These are phyloP conservation scores for Streblospio benedicti DNA, from an alignment of 1,140 invertebrate genomes.

Conservation along the genomic window DNA sequence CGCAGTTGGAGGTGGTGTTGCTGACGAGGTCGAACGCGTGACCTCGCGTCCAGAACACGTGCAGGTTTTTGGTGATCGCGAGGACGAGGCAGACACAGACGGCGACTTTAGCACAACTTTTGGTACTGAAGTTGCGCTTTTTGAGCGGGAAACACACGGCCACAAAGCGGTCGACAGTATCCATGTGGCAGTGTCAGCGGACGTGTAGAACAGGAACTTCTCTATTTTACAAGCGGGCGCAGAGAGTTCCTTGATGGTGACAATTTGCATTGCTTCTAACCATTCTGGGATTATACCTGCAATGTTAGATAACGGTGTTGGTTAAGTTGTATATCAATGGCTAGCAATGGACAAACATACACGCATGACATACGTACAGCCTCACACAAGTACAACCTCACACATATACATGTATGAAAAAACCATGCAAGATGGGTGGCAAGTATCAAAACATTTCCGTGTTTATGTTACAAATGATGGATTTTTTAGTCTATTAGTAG, in stretches of 20 bases:
- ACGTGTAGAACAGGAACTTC: slow-evolving; percentile 16
- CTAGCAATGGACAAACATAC: no score
- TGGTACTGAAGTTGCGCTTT: slow-evolving; percentile 7
- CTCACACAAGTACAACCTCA: no score
- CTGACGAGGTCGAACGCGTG: neutral
- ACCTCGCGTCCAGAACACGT: slow-evolving; percentile 16
- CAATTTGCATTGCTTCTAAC: slow-evolving; percentile 2
- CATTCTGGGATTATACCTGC: slow-evolving; percentile 17
- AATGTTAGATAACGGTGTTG: no score
- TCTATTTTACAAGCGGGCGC: slow-evolving; percentile 18
- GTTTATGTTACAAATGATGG: no score
- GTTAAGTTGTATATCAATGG: no score
- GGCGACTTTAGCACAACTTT: slow-evolving; percentile 3
- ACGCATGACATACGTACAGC: no score
- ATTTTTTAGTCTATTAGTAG: no score
- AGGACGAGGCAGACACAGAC: neutral
- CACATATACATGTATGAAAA: no score
- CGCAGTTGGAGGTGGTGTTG: slow-evolving; percentile 8
- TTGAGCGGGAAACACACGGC: slow-evolving; percentile 23
- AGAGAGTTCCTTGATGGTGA: slow-evolving; percentile 2
- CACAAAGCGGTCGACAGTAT: slow-evolving; percentile 22
- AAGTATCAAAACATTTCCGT: no score
- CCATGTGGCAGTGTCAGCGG: slow-evolving; percentile 21
- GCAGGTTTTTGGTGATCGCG: slow-evolving; percentile 11
- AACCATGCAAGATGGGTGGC: no score